A percentile compares a stretch with the other conserved stretches of the same genome.
Evolutionary conservation across 2,888 invertebrate species (phyloP).

Genomic region (Dryadula phaetusa): DNA sequence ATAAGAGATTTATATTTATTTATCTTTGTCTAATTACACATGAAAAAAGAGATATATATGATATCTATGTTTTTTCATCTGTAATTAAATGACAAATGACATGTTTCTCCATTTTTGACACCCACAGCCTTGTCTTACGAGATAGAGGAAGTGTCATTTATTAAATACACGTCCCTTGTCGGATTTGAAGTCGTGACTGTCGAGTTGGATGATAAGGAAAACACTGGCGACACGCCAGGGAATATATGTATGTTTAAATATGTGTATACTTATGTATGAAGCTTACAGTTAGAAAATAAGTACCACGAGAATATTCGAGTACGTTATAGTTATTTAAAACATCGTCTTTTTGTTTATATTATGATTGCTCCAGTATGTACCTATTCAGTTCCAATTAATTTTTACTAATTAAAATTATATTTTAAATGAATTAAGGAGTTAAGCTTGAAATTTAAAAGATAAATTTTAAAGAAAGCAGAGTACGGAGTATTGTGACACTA

Average conservation of each 20-base stretch:
- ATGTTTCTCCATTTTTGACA: neutral
- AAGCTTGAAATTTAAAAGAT: no score
- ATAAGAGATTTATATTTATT: no score
- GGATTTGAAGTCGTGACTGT: conserved; percentile 8
- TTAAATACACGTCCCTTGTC: conserved; percentile 7
- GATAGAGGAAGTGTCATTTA: conserved; percentile 13
- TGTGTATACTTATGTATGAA: neutral
- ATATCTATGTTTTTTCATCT: neutral
- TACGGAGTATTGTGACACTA: no score
- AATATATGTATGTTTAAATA: neutral
- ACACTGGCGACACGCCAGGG: neutral
- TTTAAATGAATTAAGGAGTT: no score
- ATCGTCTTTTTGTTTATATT: neutral
- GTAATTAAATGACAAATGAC: neutral
- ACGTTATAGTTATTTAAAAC: neutral
- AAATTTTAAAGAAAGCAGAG: no score
- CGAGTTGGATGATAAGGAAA: neutral
- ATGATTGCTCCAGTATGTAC: no score
- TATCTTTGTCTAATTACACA: no score
- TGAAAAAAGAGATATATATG: no score
- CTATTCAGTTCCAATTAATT: no score
- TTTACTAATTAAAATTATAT: no score
- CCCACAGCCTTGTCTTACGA: neutral
- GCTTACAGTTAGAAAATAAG: no score
- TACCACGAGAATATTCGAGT: neutral